phyloP scores from a whole-genome alignment of 35 echinoderm and acorn worm genomes.

The Ophiothrix spiculata region DNA sequence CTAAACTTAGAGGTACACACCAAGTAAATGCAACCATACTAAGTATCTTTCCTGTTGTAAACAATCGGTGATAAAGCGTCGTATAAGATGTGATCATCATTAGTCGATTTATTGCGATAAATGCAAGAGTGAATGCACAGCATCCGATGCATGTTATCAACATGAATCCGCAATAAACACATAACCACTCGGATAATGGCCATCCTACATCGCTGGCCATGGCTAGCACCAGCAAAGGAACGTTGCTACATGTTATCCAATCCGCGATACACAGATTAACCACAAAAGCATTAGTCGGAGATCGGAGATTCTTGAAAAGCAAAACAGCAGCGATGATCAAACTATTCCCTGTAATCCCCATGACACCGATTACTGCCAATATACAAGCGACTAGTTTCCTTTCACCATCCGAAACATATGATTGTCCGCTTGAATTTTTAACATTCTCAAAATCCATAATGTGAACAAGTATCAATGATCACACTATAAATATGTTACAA shows the following conservation, averaged over 20 bases:
- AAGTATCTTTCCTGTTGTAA: constrained; percentile 28
- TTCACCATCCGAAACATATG: background rate
- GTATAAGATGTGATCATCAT: constrained; percentile 33
- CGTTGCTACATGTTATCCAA: constrained; percentile 10
- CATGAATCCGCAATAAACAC: constrained; percentile 32
- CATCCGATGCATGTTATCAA: constrained; percentile 55
- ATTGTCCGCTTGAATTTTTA: too few relatives aligned
- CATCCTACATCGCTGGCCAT: constrained; percentile 24
- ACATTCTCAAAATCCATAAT: too few relatives aligned
- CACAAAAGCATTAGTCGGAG: constrained; percentile 31
- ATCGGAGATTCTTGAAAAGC: constrained; percentile 7
- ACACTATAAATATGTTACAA: too few relatives aligned
- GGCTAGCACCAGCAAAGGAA: constrained; percentile 49
- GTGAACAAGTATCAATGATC: too few relatives aligned
- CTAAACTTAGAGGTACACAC: constrained; percentile 50
- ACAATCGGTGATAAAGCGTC: constrained; percentile 16
- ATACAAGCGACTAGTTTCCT: constrained; percentile 32
- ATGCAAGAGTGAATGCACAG: constrained; percentile 54
- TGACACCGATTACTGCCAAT: constrained; percentile 10
- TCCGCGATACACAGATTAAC: constrained; percentile 28
- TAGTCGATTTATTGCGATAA: constrained; percentile 60
- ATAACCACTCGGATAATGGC: constrained; percentile 49
- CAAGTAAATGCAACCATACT: constrained; percentile 42
- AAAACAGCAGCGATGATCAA: constrained; percentile 5
- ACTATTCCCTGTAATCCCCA: constrained; percentile 14